These are phyloP conservation scores for Lumbricus terrestris DNA, from an alignment of 2,888 invertebrate genomes.

Conservation along the genomic window DNA sequence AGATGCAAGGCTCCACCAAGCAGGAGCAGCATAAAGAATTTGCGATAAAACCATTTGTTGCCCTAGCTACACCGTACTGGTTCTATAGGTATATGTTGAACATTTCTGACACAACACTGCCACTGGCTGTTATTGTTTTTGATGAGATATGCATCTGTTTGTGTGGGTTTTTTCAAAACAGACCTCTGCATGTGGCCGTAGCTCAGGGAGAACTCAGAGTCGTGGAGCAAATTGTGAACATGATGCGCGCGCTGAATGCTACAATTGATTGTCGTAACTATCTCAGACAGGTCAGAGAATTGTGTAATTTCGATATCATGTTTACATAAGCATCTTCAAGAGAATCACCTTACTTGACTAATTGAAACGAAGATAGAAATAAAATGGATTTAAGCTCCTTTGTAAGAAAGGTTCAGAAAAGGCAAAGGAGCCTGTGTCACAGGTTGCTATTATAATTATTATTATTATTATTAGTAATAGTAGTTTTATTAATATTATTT, in stretches of 20 bases:
- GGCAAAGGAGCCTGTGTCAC: no score
- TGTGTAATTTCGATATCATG: background rate
- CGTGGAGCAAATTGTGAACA: background rate
- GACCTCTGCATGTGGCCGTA: slow-evolving; percentile 23
- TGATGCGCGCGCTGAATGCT: background rate
- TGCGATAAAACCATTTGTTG: no score
- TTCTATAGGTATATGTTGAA: background rate
- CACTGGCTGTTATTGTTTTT: background rate
- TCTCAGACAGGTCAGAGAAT: slow-evolving; percentile 21
- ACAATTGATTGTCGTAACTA: slow-evolving; percentile 20
- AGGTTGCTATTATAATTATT: no score
- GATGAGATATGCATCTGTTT: background rate
- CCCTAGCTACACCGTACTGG: no score
- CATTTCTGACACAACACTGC: background rate
- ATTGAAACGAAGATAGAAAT: background rate
- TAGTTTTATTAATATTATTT: no score
- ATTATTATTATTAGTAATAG: no score
- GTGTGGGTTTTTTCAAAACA: background rate
- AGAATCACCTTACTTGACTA: background rate
- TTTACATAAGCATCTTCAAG: background rate
- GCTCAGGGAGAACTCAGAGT: slow-evolving; percentile 11
- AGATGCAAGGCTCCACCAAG: no score
- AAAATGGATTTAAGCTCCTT: no score
- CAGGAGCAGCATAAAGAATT: no score
- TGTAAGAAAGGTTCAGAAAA: no score